These are phyloP conservation scores for Solen grandis DNA, from an alignment of 1,140 invertebrate species.

Conservation along the genomic window DNA sequence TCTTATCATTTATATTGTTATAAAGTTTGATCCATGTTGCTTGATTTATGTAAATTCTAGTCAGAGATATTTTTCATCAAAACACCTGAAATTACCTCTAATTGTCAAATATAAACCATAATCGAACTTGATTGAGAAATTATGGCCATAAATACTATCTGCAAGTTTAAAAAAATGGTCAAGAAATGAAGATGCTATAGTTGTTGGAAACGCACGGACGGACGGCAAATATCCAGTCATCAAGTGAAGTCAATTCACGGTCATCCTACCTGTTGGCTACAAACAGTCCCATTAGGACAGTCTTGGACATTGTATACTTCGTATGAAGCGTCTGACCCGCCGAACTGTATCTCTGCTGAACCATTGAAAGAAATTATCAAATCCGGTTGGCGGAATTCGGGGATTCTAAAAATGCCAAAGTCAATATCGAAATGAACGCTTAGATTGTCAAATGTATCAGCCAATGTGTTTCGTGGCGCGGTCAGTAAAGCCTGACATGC, in stretches of 20 bases:
- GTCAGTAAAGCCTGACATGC: not conserved
- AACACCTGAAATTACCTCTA: too few relatives aligned
- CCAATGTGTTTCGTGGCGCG: slow-evolving; percentile 4
- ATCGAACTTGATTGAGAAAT: too few relatives aligned
- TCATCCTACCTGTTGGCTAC: not conserved
- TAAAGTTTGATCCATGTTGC: too few relatives aligned
- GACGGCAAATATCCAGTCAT: not conserved
- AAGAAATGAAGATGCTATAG: not conserved
- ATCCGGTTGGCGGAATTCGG: slow-evolving; percentile 16
- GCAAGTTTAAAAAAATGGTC: not conserved
- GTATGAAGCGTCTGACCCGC: not conserved
- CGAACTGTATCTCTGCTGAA: not conserved
- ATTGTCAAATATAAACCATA: too few relatives aligned
- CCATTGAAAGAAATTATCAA: slow-evolving; percentile 13
- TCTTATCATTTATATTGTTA: too few relatives aligned
- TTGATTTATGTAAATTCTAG: too few relatives aligned
- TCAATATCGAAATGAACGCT: slow-evolving; percentile 19
- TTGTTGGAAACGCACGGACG: not conserved
- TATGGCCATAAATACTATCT: too few relatives aligned
- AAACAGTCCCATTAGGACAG: not conserved
- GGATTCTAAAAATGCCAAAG: not conserved
- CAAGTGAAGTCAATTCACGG: too few relatives aligned
- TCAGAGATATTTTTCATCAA: too few relatives aligned
- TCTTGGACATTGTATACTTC: slow-evolving; percentile 40
- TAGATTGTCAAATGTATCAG: not conserved